Percentiles rank a stretch among this genome's conserved stretches.
Conservation (phyloP, 1,140 invertebrate genomes). For the Nephila pilipes region DNA sequence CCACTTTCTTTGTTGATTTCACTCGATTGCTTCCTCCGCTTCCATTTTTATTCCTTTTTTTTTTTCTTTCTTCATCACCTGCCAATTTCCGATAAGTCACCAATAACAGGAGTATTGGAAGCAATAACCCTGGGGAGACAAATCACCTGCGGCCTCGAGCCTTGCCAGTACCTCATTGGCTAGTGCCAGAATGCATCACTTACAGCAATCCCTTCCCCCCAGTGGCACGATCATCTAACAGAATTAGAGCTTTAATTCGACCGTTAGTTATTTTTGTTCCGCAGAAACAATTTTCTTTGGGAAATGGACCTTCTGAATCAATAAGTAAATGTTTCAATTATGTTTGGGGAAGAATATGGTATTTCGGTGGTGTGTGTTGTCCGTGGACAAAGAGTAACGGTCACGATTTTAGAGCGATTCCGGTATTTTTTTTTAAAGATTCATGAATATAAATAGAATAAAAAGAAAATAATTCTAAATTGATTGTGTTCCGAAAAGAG, state of each 20-base stretch:
- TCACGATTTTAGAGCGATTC: neutral
- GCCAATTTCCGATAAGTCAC: conserved; percentile 67
- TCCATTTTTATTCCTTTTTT: neutral
- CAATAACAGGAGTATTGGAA: conserved; percentile 53
- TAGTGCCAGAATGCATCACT: neutral
- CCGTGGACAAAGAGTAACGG: neutral
- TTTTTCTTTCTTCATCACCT: conserved; percentile 21
- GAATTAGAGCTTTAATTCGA: conserved; percentile 21
- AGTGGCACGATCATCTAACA: neutral
- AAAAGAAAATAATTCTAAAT: neutral
- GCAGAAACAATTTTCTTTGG: neutral
- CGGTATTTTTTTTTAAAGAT: neutral
- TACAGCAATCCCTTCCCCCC: neutral
- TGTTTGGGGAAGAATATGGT: neutral
- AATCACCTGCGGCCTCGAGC: conserved; percentile 44
- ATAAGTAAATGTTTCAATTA: neutral
- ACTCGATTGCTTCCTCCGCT: neutral
- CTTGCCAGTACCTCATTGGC: conserved; percentile 19
- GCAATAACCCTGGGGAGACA: conserved; percentile 30
- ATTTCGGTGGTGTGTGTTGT: neutral
- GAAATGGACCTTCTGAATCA: neutral
- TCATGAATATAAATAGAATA: too few relatives aligned
- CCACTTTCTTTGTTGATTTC: conserved; percentile 28
- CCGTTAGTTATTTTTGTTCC: neutral
- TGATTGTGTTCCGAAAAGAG: too few relatives aligned